These are phyloP conservation scores for Centrocercus urophasianus DNA, from an alignment of 2,113 vertebrate species.

Conservation along the genomic window DNA sequence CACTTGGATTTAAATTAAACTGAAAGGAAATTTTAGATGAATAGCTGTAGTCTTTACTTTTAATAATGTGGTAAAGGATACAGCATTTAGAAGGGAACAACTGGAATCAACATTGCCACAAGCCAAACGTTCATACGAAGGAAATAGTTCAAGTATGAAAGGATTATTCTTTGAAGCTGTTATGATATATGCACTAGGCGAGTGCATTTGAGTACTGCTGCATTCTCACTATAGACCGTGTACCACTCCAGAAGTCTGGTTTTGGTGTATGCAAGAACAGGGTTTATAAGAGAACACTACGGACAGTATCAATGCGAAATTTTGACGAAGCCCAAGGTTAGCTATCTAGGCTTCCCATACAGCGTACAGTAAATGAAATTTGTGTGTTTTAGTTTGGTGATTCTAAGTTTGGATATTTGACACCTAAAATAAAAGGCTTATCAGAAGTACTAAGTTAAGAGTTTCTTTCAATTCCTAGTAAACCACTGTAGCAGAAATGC, in stretches of 20 bases:
- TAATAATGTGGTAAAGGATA: neutral
- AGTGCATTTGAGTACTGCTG: neutral
- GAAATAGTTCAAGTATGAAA: neutral
- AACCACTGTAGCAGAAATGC: neutral
- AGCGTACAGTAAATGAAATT: neutral
- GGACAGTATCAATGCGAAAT: fast-evolving
- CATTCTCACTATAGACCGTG: neutral
- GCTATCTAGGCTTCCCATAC: neutral
- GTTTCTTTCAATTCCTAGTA: neutral
- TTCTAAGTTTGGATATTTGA: neutral
- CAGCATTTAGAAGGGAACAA: neutral
- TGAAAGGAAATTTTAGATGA: neutral
- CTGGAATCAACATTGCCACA: neutral
- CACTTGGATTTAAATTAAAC: neutral
- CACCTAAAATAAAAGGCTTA: neutral
- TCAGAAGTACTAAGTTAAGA: neutral
- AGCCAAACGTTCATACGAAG: neutral
- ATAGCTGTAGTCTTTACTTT: neutral
- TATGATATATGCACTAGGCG: neutral
- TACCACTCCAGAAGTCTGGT: neutral
- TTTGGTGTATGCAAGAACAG: neutral
- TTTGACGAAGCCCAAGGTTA: neutral
- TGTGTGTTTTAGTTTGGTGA: neutral
- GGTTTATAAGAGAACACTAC: neutral
- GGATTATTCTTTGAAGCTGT: neutral